Evolutionary conservation across 2,888 invertebrate species (phyloP).

Genomic region (Hemicrepidius hirtus): DNA sequence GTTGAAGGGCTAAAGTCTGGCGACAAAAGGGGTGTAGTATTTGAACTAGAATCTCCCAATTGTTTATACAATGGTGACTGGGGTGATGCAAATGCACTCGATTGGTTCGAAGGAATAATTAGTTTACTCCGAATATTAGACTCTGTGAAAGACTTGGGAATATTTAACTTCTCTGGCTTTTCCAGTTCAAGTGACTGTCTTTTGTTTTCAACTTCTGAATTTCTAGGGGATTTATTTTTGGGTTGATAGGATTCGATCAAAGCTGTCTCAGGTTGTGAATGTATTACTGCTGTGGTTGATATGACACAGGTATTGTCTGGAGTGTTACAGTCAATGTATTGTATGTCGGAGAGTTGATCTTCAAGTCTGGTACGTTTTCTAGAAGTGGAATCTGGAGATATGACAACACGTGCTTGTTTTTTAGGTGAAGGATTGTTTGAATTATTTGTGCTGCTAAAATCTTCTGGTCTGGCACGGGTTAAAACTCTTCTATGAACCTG

Average conservation of each 20-base stretch:
- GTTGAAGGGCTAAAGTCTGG: conserved; percentile 68
- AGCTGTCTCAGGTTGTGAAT: conserved; percentile 56
- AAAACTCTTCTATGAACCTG: conserved; percentile 73
- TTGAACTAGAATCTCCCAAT: conserved; percentile 66
- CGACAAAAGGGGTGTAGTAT: conserved; percentile 60
- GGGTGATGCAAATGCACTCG: conserved; percentile 64
- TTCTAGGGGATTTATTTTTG: conserved; percentile 69
- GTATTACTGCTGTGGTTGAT: conserved; percentile 68
- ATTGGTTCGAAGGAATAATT: conserved; percentile 57
- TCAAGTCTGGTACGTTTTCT: conserved; percentile 83
- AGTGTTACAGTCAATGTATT: conserved; percentile 87
- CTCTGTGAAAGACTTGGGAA: conserved; percentile 69
- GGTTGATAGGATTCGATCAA: conserved; percentile 66
- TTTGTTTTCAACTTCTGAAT: conserved; percentile 64
- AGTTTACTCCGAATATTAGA: conserved; percentile 64
- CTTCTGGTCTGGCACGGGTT: conserved; percentile 74
- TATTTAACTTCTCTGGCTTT: conserved; percentile 46
- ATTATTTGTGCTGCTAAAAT: conserved; percentile 74
- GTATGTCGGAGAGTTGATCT: conserved; percentile 85
- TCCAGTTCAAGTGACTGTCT: conserved; percentile 69
- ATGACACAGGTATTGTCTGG: conserved; percentile 76
- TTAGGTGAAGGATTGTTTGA: conserved; percentile 78
- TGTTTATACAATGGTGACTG: conserved; percentile 69
- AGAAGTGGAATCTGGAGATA: conserved; percentile 73
- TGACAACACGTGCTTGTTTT: conserved; percentile 75